These are phyloP conservation scores for Scortum barcoo DNA, from an alignment of 2,113 vertebrate species.

Conservation along the genomic window DNA sequence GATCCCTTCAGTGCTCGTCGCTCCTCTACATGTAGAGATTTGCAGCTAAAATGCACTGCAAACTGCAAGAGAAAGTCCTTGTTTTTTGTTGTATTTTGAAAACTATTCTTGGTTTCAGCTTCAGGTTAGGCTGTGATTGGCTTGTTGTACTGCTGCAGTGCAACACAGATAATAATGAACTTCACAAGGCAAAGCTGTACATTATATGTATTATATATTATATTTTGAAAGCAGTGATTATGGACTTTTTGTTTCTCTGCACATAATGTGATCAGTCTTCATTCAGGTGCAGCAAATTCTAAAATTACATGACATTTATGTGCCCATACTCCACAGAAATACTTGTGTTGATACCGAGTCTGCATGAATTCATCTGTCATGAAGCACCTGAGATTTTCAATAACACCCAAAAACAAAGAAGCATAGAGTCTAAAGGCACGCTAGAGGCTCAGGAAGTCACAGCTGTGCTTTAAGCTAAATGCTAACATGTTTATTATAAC, in stretches of 20 bases:
- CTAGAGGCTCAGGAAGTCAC: too few relatives aligned
- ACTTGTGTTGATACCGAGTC: too few relatives aligned
- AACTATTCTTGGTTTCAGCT: not conserved
- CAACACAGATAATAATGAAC: not conserved
- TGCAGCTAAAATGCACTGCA: conserved; percentile 11
- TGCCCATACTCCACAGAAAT: not conserved
- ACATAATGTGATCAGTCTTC: not conserved
- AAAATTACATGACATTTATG: too few relatives aligned
- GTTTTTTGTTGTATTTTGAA: conserved; percentile 13
- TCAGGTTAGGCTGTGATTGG: not conserved
- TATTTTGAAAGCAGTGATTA: not conserved
- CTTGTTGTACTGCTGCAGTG: not conserved
- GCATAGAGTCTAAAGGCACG: too few relatives aligned
- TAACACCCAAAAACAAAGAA: too few relatives aligned
- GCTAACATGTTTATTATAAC: too few relatives aligned
- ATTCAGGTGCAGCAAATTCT: too few relatives aligned
- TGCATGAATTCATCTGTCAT: too few relatives aligned
- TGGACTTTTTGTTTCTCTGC: not conserved
- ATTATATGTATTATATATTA: too few relatives aligned
- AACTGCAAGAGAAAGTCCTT: conserved; percentile 1
- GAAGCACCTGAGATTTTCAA: too few relatives aligned
- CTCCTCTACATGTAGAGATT: not conserved
- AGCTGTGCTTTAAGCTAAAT: too few relatives aligned
- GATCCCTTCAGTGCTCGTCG: not conserved
- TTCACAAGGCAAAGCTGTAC: not conserved